These are phyloP conservation scores for Sphaerodactylus townsendi DNA, from an alignment of 2,113 vertebrate genomes.

Conservation along the genomic window DNA sequence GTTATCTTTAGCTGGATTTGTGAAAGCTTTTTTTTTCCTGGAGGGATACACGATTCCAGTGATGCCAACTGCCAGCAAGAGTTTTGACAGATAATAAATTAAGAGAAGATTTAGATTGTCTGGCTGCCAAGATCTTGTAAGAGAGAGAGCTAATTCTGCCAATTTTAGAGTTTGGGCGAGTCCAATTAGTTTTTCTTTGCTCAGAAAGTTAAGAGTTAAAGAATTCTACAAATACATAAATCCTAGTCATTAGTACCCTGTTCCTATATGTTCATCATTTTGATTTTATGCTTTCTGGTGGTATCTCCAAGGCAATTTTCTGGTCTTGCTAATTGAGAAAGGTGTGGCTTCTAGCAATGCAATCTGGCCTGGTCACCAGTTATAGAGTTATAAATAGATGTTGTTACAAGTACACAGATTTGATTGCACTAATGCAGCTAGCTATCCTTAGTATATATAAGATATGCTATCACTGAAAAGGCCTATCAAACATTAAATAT, in stretches of 20 bases:
- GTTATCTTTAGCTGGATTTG: background rate
- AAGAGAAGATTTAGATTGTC: background rate
- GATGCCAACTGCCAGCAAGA: background rate
- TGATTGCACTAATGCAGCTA: background rate
- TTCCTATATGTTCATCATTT: background rate
- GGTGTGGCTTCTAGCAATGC: background rate
- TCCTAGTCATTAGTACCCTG: background rate
- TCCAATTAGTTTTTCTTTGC: background rate
- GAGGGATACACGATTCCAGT: rapidly evolving
- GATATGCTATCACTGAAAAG: background rate
- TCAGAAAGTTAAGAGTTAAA: background rate
- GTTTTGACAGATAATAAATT: background rate
- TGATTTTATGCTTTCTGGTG: background rate
- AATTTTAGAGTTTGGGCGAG: background rate
- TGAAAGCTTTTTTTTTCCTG: background rate
- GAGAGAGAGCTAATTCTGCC: background rate
- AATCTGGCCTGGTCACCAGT: background rate
- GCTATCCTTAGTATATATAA: background rate
- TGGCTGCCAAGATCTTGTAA: background rate
- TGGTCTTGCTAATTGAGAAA: rapidly evolving
- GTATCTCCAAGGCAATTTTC: background rate
- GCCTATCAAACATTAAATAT: background rate
- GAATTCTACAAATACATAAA: conserved; percentile 8
- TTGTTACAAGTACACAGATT: background rate
- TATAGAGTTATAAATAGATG: background rate